Percentiles rank a stretch among this genome's conserved stretches.
phyloP scores from a whole-genome alignment of 2,797 vertebrate genomes.

The Salmo trutta region DNA sequence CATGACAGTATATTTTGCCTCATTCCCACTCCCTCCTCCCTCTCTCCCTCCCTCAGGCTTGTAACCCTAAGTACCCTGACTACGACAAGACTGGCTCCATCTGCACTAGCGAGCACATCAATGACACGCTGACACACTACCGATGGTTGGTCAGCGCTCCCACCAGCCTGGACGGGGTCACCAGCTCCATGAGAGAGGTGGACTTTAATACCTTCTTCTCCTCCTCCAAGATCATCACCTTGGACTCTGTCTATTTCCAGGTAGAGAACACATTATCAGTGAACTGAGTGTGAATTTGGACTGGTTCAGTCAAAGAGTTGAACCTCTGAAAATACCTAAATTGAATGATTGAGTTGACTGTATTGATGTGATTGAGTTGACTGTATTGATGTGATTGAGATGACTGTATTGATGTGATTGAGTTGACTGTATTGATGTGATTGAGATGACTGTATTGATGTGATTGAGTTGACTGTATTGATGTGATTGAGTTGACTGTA shows the following conservation, averaged over 20 bases:
- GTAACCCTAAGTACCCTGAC: conserved; percentile 89
- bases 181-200: conserved; percentile 90
- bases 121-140: conserved; percentile 88
- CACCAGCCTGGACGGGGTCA: conserved; percentile 85
- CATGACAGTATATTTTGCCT: neutral
- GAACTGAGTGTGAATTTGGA: neutral
- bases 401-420: neutral
- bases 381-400: neutral
- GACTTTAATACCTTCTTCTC: conserved; percentile 97
- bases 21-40: no score
- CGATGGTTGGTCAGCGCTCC: conserved; percentile 92
- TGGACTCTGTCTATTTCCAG: conserved; percentile 93
- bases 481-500: neutral
- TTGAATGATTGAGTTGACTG: no score
- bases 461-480: neutral
- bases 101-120: conserved; percentile 89
- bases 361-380: neutral
- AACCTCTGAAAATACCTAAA: neutral
- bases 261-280: neutral
- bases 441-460: neutral
- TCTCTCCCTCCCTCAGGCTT: conserved; percentile 75
- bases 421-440: neutral
- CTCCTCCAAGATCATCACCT: conserved; percentile 88
- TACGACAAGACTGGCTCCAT: conserved; percentile 91
- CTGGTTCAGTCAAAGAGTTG: neutral